Evolutionary conservation across 2,113 vertebrate genomes (phyloP), one percentile per base, ranked within the genome.

Genomic region (Hippopotamus amphibius): DNA sequence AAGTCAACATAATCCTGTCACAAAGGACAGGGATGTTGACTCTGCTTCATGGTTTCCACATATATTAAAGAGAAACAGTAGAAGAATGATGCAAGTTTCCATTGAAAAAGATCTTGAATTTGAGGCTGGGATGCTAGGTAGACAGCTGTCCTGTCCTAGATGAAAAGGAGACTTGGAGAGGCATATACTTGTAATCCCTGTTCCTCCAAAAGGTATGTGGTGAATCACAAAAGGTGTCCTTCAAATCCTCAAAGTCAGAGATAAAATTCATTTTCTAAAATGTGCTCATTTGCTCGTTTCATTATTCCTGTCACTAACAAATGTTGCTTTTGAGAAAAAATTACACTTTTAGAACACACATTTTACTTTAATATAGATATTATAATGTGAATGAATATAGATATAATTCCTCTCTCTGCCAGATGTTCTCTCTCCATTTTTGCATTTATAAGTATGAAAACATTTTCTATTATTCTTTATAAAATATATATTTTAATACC

Each of bases 371-470:
- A 82, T 93, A 77, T 46, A 72, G 43, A 86, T 68, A 85, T 77
- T 92, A 94, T 76, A 96, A 77, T 90, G 57, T 88, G 65, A 96
- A 93, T 93, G 24, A 87, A 33, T 50, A 61, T 33, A 91, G 37
- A 87, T 37, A 83, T 66, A 95, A 68, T 86, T 92, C 86, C 30
- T 66, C n/a, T 83, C 37, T 57, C 28, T 28, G 66, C 28, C 33
- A 96, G 43, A 92, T 88, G 79, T 97, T 82, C 41, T 63, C 15
- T 37, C n/a, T 94, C 37, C 26, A 53, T 72, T 95, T 97, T 95
- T 95, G 22, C 19, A 95, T 87, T 88, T 63, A 30, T 66, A 80
- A 82, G 63, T 12, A 83, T 68, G 37, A 16, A 69, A 72, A 74
- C 28, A 93, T 65, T 77, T 88, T 96, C 79, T 86, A 50, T 71